Percentiles rank a stretch among this genome's conserved stretches.
Conservation (phyloP, 2,797 vertebrate genomes). For the Mionectes olivaceus region DNA sequence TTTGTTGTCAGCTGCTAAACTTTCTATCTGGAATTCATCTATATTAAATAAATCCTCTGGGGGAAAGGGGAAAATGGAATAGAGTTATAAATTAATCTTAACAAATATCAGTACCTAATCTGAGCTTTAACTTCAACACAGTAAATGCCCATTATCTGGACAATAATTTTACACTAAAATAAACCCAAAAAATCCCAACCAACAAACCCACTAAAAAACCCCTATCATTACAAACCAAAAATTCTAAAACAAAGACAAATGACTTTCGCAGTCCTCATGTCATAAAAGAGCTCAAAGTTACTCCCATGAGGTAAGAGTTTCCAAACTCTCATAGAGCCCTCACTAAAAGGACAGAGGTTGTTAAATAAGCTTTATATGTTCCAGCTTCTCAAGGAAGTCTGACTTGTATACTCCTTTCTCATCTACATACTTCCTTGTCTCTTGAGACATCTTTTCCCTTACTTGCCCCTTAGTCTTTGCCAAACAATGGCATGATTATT, state of each 20-base stretch:
- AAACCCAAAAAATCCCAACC: too few relatives aligned
- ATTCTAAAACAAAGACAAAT: neutral
- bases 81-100: neutral
- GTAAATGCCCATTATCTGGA: neutral
- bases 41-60: constrained; percentile 86
- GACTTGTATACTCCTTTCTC: neutral
- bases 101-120: neutral
- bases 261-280: neutral
- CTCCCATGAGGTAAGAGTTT: neutral
- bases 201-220: neutral
- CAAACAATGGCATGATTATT: neutral
- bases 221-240: neutral
- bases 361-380: neutral
- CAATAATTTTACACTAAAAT: neutral
- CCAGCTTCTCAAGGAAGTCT: neutral
- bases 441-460: neutral
- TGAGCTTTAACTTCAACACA: neutral
- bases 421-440: neutral
- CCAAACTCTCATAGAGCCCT: neutral
- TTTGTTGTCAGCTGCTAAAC: constrained; percentile 83
- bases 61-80: neutral
- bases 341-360: neutral
- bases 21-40: constrained; percentile 84
- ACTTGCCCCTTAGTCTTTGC: neutral
- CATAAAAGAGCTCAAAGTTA: neutral